These are phyloP conservation scores for Megathymus violae DNA, from an alignment of 1,140 invertebrate species.

Conservation along the genomic window DNA sequence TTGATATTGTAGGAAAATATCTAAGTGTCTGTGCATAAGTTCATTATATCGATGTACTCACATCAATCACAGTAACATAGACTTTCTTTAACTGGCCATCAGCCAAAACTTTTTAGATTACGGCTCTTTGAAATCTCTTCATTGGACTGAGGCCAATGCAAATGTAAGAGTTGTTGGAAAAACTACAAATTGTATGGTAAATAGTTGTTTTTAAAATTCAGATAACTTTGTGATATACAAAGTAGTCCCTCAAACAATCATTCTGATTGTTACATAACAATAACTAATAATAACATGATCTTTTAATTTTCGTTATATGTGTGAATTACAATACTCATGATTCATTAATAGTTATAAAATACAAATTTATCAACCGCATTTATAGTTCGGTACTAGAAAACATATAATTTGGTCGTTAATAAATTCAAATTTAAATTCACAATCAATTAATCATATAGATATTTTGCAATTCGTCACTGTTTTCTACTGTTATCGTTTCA, in stretches of 20 bases:
- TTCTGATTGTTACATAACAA: neutral
- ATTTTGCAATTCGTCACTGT: too few species aligned
- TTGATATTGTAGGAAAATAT: too few species aligned
- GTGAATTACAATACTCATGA: too few species aligned
- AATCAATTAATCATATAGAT: too few species aligned
- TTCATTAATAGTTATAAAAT: too few species aligned
- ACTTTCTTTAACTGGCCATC: neutral
- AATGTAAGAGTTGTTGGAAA: slow-evolving; percentile 2
- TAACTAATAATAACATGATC: too few species aligned
- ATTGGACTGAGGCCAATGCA: slow-evolving; percentile 7
- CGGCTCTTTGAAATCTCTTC: slow-evolving; percentile 2
- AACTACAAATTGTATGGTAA: neutral
- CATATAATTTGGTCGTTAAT: too few species aligned
- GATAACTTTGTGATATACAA: slow-evolving; percentile 2
- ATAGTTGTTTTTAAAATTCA: neutral
- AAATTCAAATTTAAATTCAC: too few species aligned
- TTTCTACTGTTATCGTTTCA: too few species aligned
- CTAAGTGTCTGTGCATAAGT: neutral
- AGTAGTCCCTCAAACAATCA: neutral
- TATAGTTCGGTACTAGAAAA: too few species aligned
- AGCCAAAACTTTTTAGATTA: slow-evolving; percentile 4
- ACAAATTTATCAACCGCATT: too few species aligned
- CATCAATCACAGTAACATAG: neutral
- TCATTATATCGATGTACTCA: neutral
- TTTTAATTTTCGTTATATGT: too few species aligned